Percentiles rank a stretch among this genome's conserved stretches.
These are phyloP conservation scores for Cynodonichthys magdalenae DNA, from an alignment of 2,797 vertebrate species.

Conservation along the genomic window DNA sequence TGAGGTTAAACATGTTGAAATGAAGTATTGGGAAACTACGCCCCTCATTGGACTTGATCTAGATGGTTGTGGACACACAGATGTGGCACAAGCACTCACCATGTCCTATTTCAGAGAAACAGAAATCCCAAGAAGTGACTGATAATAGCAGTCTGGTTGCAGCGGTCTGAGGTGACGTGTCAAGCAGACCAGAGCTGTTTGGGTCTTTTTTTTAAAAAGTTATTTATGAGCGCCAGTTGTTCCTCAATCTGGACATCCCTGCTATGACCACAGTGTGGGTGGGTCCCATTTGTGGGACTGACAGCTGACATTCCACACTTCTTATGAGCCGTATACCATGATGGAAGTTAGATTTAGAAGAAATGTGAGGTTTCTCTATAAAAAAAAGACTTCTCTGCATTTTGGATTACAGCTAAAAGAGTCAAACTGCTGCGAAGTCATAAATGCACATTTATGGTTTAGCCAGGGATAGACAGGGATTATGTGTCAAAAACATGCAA, in stretches of 20 bases:
- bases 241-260: constrained; percentile 48
- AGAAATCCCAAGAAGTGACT: constrained; percentile 52
- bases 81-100: constrained; percentile 19
- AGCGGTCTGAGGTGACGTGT: constrained; percentile 36
- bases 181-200: constrained; percentile 44
- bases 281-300: constrained; percentile 61
- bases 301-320: constrained; percentile 76
- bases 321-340: constrained; percentile 51
- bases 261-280: constrained; percentile 73
- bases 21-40: constrained; percentile 45
- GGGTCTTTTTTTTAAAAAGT: constrained; percentile 62
- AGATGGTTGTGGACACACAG: constrained; percentile 17
- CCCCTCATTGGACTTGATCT: constrained; percentile 28
- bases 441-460: constrained; percentile 28
- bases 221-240: constrained; percentile 73
- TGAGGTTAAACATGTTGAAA: constrained; percentile 38
- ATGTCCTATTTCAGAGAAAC: constrained; percentile 48
- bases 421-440: constrained; percentile 34
- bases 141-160: constrained; percentile 16
- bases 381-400: constrained; percentile 24
- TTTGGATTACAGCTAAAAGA: constrained; percentile 29
- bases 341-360: constrained; percentile 56
- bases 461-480: too few species aligned
- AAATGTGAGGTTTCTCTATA: constrained; percentile 41
- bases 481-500: too few species aligned